These are phyloP conservation scores for Diarsia dahlii DNA, from an alignment of 2,888 invertebrate species.

Conservation along the genomic window DNA sequence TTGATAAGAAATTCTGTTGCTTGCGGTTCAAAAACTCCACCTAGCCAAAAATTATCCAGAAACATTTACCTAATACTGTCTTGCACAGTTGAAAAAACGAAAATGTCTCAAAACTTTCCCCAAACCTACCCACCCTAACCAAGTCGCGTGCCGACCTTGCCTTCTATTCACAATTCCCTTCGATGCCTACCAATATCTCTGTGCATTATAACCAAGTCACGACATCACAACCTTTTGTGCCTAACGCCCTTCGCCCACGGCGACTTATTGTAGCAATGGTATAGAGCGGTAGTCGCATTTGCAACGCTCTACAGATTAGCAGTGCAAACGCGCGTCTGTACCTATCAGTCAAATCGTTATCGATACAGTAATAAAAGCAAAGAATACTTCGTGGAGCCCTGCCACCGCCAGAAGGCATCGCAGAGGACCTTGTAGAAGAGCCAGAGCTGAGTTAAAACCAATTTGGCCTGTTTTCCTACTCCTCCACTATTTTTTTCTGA, in stretches of 20 bases:
- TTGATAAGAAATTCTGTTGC: background rate
- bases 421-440: background rate
- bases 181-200: conserved; percentile 71
- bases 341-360: no score
- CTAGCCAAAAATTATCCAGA: background rate
- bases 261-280: background rate
- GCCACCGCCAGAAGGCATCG: background rate
- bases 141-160: conserved; percentile 75
- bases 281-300: background rate
- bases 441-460: no score
- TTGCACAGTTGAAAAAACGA: background rate
- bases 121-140: conserved; percentile 42
- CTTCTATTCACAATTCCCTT: conserved; percentile 70
- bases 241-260: conserved; percentile 6
- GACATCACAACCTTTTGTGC: conserved; percentile 66
- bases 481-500: no score
- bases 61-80: background rate
- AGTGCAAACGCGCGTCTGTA: background rate
- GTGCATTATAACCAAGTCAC: conserved; percentile 72
- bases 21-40: background rate
- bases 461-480: no score
- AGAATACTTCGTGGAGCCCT: background rate
- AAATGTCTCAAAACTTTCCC: conserved; percentile 10
- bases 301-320: background rate
- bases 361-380: background rate